These are phyloP conservation scores for Stomatorhinus ivindoensis DNA, from an alignment of 2,113 vertebrate species.

Conservation along the genomic window DNA sequence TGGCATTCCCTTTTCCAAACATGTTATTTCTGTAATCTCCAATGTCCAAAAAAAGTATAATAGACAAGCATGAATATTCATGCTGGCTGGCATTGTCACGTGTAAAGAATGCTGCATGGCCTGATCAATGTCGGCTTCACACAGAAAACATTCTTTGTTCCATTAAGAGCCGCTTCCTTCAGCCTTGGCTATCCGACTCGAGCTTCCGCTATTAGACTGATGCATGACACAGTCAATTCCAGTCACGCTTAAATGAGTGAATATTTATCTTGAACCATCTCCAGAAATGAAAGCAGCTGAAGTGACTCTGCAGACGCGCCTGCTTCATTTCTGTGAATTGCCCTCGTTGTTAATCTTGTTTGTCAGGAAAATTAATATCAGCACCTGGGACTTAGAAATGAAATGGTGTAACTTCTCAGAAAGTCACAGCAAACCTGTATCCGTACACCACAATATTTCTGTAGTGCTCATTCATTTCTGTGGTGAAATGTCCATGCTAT, in stretches of 20 bases:
- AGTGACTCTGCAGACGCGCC: constrained; percentile 56
- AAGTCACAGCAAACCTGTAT: not conserved
- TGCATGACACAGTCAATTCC: constrained; percentile 93
- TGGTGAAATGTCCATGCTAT: not conserved
- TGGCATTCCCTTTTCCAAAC: constrained; percentile 54
- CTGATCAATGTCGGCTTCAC: constrained; percentile 86
- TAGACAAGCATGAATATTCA: constrained; percentile 76
- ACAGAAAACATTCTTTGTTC: constrained; percentile 91
- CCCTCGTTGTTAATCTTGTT: constrained; percentile 32
- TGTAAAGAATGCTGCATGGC: constrained; percentile 77
- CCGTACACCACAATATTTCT: not conserved
- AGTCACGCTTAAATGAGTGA: constrained; percentile 93
- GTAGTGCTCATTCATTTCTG: not conserved
- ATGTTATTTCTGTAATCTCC: constrained; percentile 68
- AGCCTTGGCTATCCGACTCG: constrained; percentile 88
- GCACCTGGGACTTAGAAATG: constrained; percentile 8
- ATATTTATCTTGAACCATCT: constrained; percentile 73
- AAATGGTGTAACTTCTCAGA: not conserved
- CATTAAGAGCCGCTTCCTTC: constrained; percentile 91
- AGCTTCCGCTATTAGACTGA: constrained; percentile 87
- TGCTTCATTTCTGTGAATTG: constrained; percentile 23
- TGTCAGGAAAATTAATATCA: constrained; percentile 19
- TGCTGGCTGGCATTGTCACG: constrained; percentile 80
- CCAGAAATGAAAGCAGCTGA: constrained; percentile 42
- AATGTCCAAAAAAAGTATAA: constrained; percentile 71